Evolutionary conservation across 2,888 invertebrate genomes (phyloP).

Genomic region (Stenotaenia linearis): DNA sequence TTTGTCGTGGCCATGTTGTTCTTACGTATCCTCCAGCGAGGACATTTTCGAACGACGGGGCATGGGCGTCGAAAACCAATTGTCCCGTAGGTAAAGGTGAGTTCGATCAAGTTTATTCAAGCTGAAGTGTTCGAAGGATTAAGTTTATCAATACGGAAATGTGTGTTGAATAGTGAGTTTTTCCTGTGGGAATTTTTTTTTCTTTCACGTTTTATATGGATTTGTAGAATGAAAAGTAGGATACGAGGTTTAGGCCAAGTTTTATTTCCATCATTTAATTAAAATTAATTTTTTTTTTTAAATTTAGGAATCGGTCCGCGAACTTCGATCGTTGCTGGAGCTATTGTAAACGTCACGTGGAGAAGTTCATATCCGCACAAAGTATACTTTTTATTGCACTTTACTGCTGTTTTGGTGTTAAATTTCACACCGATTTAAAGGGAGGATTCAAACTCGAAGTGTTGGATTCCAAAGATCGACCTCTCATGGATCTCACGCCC

Average conservation of each 20-base stretch:
- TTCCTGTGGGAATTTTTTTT: neutral
- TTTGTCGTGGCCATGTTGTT: slow-evolving; percentile 61
- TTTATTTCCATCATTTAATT: neutral
- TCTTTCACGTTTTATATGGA: neutral
- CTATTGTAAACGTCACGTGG: slow-evolving; percentile 84
- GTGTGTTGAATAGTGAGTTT: neutral
- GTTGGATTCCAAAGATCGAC: slow-evolving; percentile 74
- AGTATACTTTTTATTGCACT: slow-evolving; percentile 57
- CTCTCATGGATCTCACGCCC: slow-evolving; percentile 76
- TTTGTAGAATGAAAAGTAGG: neutral
- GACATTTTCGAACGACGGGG: slow-evolving; percentile 70
- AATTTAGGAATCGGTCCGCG: neutral
- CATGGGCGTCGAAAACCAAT: neutral
- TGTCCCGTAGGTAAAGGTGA: neutral
- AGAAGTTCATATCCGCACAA: slow-evolving; percentile 87
- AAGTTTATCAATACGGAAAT: neutral
- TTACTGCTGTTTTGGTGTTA: no score
- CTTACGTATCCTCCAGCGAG: slow-evolving; percentile 85
- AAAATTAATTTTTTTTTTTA: neutral
- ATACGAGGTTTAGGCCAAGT: neutral
- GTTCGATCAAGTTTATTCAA: neutral
- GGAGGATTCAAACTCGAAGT: slow-evolving; percentile 87
- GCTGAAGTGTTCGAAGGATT: no score
- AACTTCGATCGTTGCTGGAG: slow-evolving; percentile 63
- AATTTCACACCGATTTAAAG: no score